Percentiles rank a stretch among this genome's conserved stretches.
phyloP scores from a whole-genome alignment of 2,113 vertebrate genomes.

The Macroglossus sobrinus region DNA sequence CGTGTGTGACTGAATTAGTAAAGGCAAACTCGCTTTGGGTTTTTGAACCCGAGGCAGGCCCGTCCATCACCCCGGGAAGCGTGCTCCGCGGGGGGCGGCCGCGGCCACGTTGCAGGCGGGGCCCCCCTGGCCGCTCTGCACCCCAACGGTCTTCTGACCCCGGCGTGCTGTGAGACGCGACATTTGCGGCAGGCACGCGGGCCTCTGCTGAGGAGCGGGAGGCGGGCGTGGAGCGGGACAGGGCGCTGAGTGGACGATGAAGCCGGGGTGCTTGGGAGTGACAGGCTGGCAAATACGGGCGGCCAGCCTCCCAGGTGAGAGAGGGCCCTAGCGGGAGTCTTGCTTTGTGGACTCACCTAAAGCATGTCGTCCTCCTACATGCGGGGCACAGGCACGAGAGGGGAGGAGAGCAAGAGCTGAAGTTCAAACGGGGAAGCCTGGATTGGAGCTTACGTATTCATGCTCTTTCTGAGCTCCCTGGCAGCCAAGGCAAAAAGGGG shows the following conservation, averaged over 20 bases:
- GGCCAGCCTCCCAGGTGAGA: fast-evolving
- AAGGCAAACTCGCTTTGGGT: conserved; percentile 74
- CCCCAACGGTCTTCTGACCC: conserved; percentile 3
- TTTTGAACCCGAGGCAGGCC: conserved; percentile 71
- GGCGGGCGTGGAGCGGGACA: not conserved
- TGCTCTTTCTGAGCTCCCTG: not conserved
- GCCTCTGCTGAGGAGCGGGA: not conserved
- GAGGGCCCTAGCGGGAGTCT: not conserved
- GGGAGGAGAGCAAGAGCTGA: not conserved
- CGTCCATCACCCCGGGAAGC: conserved; percentile 65
- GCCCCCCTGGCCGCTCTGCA: fast-evolving
- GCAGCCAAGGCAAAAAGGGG: not conserved
- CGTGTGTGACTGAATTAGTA: conserved; percentile 80
- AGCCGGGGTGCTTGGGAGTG: not conserved
- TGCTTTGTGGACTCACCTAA: not conserved
- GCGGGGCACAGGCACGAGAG: fast-evolving
- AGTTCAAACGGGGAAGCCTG: not conserved
- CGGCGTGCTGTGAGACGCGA: not conserved
- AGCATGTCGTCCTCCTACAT: fast-evolving
- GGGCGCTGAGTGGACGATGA: fast-evolving
- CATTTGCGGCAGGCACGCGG: fast-evolving
- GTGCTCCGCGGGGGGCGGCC: not conserved
- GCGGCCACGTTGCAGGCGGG: not conserved
- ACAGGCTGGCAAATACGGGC: not conserved
- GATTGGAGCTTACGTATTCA: not conserved